Percentiles rank a stretch among this genome's conserved stretches.
phyloP scores from a whole-genome alignment of 2,888 invertebrate genomes.

The Cataglyphis albicans region DNA sequence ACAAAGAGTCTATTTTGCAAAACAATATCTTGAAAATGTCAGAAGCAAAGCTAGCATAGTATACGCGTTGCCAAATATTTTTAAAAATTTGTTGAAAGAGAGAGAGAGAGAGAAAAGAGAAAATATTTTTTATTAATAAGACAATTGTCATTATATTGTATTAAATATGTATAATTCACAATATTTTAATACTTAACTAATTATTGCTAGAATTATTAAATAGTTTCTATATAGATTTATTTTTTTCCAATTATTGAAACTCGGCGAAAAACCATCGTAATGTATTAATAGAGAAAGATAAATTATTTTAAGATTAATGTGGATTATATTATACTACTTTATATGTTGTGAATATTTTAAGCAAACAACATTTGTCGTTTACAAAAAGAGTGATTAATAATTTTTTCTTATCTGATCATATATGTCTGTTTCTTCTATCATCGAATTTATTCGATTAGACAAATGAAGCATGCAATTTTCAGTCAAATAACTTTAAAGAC shows the following conservation, averaged over 20 bases:
- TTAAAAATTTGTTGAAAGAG: background rate
- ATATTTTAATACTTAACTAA: background rate
- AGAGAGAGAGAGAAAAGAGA: background rate
- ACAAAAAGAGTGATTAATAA: background rate
- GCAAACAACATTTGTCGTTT: background rate
- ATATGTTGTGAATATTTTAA: background rate
- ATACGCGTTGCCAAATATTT: background rate
- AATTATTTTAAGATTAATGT: background rate
- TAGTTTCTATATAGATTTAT: background rate
- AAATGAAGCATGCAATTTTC: slow-evolving; percentile 10
- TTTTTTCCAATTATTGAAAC: background rate
- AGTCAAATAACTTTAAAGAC: background rate
- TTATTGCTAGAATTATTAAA: background rate
- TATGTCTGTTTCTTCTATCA: background rate
- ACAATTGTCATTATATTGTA: background rate
- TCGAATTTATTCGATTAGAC: slow-evolving; percentile 7
- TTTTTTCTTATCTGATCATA: slow-evolving; percentile 1
- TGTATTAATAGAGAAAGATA: background rate
- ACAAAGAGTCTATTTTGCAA: background rate
- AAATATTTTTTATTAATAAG: background rate
- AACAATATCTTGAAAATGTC: background rate
- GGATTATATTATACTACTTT: background rate
- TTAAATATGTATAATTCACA: background rate
- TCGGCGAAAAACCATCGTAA: no score
- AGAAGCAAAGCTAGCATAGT: no score